A percentile compares a stretch with the other conserved stretches of the same genome.
phyloP scores from a whole-genome alignment of 2,888 invertebrate genomes.

The Erebia aethiops region DNA sequence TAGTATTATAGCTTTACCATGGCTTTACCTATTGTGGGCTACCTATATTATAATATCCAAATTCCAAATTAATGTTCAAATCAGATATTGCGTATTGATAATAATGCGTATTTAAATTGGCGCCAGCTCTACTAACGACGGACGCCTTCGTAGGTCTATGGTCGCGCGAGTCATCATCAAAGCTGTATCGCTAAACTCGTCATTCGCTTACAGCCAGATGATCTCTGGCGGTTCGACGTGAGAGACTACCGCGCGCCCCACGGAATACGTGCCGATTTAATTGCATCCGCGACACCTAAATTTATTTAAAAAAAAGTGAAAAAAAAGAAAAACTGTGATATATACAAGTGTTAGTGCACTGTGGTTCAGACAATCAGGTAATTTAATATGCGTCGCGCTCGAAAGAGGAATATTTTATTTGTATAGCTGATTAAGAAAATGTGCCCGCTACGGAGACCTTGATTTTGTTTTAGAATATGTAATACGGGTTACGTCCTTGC shows the following conservation, averaged over 20 bases:
- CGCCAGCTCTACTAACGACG: background rate
- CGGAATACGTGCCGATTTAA: slow-evolving; percentile 5
- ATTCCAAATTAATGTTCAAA: too few relatives aligned
- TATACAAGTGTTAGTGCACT: slow-evolving; percentile 10
- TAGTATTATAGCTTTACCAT: too few relatives aligned
- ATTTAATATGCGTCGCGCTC: slow-evolving; percentile 5
- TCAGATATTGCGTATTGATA: too few relatives aligned
- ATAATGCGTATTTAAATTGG: background rate
- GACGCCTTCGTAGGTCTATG: background rate
- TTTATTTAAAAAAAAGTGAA: slow-evolving; percentile 6
- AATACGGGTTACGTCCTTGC: slow-evolving; percentile 75
- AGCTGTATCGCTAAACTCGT: slow-evolving; percentile 29
- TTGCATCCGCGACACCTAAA: slow-evolving; percentile 12
- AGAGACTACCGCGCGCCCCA: slow-evolving; percentile 44
- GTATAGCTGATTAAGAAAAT: slow-evolving; percentile 36
- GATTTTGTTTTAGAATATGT: slow-evolving; percentile 70
- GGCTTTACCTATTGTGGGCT: too few relatives aligned
- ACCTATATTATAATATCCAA: too few relatives aligned
- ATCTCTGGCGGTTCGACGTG: slow-evolving; percentile 43
- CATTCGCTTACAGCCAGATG: slow-evolving; percentile 44
- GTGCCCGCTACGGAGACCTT: slow-evolving; percentile 57
- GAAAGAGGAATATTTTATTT: slow-evolving; percentile 17
- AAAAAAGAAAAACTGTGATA: slow-evolving; percentile 7
- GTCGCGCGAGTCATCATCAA: slow-evolving; percentile 26
- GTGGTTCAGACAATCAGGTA: slow-evolving; percentile 35